These are phyloP conservation scores for Enchytraeus crypticus DNA, from an alignment of 2,888 invertebrate species.

Conservation along the genomic window DNA sequence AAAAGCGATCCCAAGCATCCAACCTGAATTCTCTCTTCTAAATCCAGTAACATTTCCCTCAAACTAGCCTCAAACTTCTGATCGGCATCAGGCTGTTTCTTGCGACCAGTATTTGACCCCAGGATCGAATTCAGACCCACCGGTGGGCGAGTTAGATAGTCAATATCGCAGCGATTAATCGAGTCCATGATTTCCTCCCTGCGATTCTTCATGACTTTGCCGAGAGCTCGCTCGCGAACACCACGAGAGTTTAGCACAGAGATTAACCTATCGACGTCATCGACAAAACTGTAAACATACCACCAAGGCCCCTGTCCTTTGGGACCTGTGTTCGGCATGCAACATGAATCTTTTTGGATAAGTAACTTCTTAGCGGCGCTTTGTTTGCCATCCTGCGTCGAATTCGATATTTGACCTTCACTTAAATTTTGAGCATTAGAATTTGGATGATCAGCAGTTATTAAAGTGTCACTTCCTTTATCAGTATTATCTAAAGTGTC, in stretches of 20 bases:
- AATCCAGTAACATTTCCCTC: conserved; percentile 72
- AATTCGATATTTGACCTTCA: too few species aligned
- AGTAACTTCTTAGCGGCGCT: too few species aligned
- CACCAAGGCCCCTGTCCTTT: too few species aligned
- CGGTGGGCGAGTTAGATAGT: not conserved
- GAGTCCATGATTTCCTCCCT: not conserved
- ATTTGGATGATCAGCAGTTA: too few species aligned
- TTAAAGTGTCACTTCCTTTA: too few species aligned
- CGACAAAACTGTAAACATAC: not conserved
- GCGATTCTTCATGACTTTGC: not conserved
- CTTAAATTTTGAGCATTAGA: too few species aligned
- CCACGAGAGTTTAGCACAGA: not conserved
- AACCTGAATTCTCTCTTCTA: conserved; percentile 76
- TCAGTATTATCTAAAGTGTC: too few species aligned
- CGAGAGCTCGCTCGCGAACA: not conserved
- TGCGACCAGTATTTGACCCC: not conserved
- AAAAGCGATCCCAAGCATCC: conserved; percentile 73
- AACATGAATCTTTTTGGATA: too few species aligned
- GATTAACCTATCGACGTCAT: not conserved
- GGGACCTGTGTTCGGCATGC: too few species aligned
- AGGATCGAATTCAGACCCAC: not conserved
- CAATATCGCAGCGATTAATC: not conserved
- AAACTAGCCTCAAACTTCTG: conserved; percentile 57
- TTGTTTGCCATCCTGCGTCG: too few species aligned
- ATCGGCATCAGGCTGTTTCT: not conserved